Percentiles rank a stretch among this genome's conserved stretches.
Conservation (phyloP, 2,888 invertebrate genomes). For the Diarsia rubi region DNA sequence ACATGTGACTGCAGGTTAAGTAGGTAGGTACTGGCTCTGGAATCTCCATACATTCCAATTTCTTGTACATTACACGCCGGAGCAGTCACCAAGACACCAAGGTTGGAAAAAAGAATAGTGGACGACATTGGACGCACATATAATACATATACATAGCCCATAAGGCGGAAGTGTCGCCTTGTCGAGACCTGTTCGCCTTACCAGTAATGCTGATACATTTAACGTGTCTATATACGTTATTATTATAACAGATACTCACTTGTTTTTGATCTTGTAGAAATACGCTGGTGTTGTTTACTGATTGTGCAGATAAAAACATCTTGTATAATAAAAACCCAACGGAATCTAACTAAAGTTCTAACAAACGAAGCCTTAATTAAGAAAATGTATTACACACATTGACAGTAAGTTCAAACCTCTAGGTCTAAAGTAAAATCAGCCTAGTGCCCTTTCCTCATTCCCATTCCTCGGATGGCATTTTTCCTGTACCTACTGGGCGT, state of each 20-base stretch:
- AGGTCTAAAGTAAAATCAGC: neutral
- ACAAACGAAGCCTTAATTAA: neutral
- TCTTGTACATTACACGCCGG: slow-evolving; percentile 34
- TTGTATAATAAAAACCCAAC: too few relatives aligned
- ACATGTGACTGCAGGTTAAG: neutral
- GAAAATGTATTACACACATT: neutral
- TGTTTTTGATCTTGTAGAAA: slow-evolving; percentile 67
- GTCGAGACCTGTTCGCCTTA: slow-evolving; percentile 84
- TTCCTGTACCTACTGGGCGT: too few relatives aligned
- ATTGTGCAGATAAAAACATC: slow-evolving; percentile 9
- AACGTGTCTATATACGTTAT: slow-evolving; percentile 69
- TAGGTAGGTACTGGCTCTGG: slow-evolving; percentile 6
- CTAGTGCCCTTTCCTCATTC: too few relatives aligned
- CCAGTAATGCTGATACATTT: slow-evolving; percentile 76
- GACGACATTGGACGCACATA: slow-evolving; percentile 83
- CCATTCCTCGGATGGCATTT: neutral
- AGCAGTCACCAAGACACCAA: slow-evolving; percentile 71
- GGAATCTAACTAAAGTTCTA: neutral
- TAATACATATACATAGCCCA: slow-evolving; percentile 80
- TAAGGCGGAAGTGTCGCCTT: slow-evolving; percentile 85
- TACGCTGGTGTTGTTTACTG: slow-evolving; percentile 36
- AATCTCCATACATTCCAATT: slow-evolving; percentile 49
- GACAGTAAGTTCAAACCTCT: neutral
- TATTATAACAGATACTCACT: slow-evolving; percentile 59
- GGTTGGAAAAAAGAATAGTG: slow-evolving; percentile 84